Base-by-base conservation (phyloP, 2,113 vertebrate species). In the Lutjanus erythropterus region DNA sequence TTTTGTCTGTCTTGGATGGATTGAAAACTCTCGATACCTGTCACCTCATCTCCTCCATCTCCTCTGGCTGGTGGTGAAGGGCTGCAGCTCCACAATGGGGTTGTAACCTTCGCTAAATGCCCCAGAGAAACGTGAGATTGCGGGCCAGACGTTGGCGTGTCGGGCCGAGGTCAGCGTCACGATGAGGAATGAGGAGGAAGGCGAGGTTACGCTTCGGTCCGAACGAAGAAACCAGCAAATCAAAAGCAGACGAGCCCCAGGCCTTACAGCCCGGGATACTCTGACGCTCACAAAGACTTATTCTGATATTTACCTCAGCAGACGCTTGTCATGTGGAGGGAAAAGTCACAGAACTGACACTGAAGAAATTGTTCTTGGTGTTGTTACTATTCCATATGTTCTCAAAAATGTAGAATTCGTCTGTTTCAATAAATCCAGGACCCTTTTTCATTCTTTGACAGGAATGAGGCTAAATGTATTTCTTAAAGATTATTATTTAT, bases 111-210 rank as follows among this genome's bases (percentile, higher is more conserved):
- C 31, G 16, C 56, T 23, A 50, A 83, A 78, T 11, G 37, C 64
- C 47, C 52, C 25, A 9, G 60, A 68, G 73, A 75, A 66, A 67
- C 1, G 35, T 27, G 71, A 71, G 71, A 73, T 61, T 62, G 55
- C 9, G n/a, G 39, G 15, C 31, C 4, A 4, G 49, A 2, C 3
- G 9, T 33, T 4, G 19, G 25, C 9, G 33, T 33, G 86, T 88
- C 68, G n/a, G 64, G 35, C 37, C 1, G 65, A 74, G 55, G 60
- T 83, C 69, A 33, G 71, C 10, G 5, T 53, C 21, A 11, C 5
- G 71, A 44, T 74, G 78, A 85, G 60, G 68, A 41, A 72, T 35
- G 81, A 83, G 39, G 71, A 76, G 68, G 71, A 76, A 64, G 68
- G 31, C 9, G 64, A 39, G 6, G 31, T 31, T 16, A 35, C 0